Percentiles rank a stretch among this genome's conserved stretches.
phyloP scores from a whole-genome alignment of 2,113 vertebrate species.

The Megalops atlanticus region DNA sequence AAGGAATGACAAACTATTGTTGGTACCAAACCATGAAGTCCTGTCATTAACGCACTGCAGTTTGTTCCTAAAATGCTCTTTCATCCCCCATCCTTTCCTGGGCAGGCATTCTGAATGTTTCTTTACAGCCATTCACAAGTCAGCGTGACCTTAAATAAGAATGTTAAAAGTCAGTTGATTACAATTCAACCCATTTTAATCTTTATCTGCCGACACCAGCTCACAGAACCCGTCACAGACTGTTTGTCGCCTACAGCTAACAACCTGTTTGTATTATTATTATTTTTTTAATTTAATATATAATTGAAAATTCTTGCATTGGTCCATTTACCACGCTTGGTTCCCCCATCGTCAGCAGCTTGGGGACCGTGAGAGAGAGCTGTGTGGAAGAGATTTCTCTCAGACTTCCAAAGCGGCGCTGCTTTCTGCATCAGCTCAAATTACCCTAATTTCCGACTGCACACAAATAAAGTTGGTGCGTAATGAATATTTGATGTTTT shows the following conservation, averaged over 20 bases:
- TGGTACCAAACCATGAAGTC: neutral
- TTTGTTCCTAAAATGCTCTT: constrained; percentile 12
- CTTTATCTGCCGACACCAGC: constrained; percentile 34
- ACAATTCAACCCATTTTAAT: constrained; percentile 35
- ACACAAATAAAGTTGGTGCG: neutral
- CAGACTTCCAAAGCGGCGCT: neutral
- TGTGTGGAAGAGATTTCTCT: neutral
- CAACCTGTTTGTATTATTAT: constrained; percentile 37
- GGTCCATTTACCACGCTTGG: constrained; percentile 65
- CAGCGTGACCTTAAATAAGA: constrained; percentile 52
- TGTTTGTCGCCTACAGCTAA: constrained; percentile 62
- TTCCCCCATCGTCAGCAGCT: constrained; percentile 58
- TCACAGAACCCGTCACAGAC: constrained; percentile 50
- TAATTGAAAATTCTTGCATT: constrained; percentile 64
- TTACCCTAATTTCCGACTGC: neutral
- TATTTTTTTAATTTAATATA: constrained; percentile 50
- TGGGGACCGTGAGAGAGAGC: neutral
- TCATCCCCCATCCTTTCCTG: constrained; percentile 4
- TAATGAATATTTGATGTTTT: constrained; percentile 8
- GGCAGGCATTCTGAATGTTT: constrained; percentile 19
- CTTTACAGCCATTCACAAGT: constrained; percentile 51
- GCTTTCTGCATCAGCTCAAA: neutral
- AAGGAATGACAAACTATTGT: neutral
- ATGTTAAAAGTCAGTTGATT: constrained; percentile 29
- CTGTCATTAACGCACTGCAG: neutral